Conservation (phyloP, 1,140 invertebrate genomes). For the Cydia splendana region DNA sequence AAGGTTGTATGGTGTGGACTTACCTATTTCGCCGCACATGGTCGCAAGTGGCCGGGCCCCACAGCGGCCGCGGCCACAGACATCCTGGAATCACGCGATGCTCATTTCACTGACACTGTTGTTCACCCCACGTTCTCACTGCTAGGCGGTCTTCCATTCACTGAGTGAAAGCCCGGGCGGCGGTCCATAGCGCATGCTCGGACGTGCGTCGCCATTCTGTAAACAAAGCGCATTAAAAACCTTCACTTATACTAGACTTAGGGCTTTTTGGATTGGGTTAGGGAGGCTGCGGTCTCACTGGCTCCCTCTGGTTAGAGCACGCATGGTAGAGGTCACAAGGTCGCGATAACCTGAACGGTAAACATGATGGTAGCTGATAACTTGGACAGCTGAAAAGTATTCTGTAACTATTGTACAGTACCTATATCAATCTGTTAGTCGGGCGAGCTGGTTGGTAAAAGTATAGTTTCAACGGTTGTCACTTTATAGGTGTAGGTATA, state of each 20-base stretch:
- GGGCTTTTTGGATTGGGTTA: background rate
- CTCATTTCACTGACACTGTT: slow-evolving; percentile 53
- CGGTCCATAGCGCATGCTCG: slow-evolving; percentile 49
- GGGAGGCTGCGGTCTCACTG: slow-evolving; percentile 36
- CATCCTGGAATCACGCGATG: slow-evolving; percentile 50
- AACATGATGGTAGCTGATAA: slow-evolving; percentile 39
- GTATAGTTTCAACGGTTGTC: background rate
- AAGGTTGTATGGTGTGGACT: slow-evolving; percentile 37
- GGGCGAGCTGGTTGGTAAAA: background rate
- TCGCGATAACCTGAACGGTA: slow-evolving; percentile 49
- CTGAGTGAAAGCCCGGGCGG: slow-evolving; percentile 55
- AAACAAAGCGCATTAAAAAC: background rate
- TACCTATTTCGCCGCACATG: slow-evolving; percentile 64
- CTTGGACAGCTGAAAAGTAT: slow-evolving; percentile 21
- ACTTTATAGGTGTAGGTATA: background rate
- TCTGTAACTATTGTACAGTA: background rate
- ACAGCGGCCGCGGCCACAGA: slow-evolving; percentile 57
- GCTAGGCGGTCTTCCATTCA: slow-evolving; percentile 57
- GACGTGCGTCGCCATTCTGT: slow-evolving; percentile 44
- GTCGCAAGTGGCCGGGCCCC: slow-evolving; percentile 59
- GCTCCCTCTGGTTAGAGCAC: slow-evolving; percentile 55
- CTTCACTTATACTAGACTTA: background rate
- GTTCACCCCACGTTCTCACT: slow-evolving; percentile 40
- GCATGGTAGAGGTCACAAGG: slow-evolving; percentile 67
- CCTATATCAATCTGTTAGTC: background rate